Base-by-base conservation (phyloP, 2,797 vertebrate species). In the Urophycis tenuis region DNA sequence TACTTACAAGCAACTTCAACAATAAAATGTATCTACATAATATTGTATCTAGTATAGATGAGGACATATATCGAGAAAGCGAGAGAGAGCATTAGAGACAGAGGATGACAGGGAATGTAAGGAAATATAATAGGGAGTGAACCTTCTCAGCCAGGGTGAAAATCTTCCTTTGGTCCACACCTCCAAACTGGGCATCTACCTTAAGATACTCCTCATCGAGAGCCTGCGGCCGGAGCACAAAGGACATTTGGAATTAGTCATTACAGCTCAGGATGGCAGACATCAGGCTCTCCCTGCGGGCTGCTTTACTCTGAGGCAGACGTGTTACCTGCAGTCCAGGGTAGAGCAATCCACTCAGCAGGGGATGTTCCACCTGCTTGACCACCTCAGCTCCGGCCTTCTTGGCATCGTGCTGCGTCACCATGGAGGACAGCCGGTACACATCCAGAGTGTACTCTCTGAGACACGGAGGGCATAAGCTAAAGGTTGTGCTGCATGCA, bases 131-230 rank as follows among this genome's bases (percentile, higher is more conserved):
- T 14, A 29, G 60, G n/a, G 76, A n/a, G 0, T 10, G 34, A 79
- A 99, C 98, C 96, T 99, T 99, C 86, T 99, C 98, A 8, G 97
- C 97, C 74, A 99, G 94, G 36, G 96, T 99, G 86, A 99, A 99
- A 84, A 99, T 99, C 89, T 99, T 99, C 88, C 97, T 96, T 91
- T 99, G 97, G 84, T 99, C 98, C 15, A 98, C 91, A 36, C 98
- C 98, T 84, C 98, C 97, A 87, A 99, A 99, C 87, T 99, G 98
- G 0, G 97, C 97, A 0, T 99, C 97, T 1, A 97, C 97, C 87
- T 98, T 96, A 81, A 99, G 91, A 83, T 98, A 96, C 22, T 99
- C 96, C 89, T 99, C 98, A 86, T 99, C 98, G 87, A 99, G 91
- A 17, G 97, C 97, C 98, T 99, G 88, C 5, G 6, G 17, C 80